These are phyloP conservation scores for Tenthredo amoena DNA, from an alignment of 2,888 invertebrate species.

Conservation along the genomic window DNA sequence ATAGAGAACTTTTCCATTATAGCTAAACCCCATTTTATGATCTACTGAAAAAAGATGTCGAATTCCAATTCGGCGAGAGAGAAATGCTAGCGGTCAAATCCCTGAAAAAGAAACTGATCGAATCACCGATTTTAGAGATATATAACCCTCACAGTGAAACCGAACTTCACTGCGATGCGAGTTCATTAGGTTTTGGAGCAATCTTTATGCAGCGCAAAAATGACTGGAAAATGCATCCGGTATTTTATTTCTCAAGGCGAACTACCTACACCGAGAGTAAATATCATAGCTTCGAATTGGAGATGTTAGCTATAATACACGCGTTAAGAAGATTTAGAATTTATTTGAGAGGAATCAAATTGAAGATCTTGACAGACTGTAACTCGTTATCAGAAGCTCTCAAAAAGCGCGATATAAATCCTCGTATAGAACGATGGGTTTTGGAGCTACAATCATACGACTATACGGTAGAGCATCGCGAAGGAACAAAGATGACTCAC, in stretches of 20 bases:
- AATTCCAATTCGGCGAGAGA: constrained; percentile 56
- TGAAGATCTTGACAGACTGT: constrained; percentile 68
- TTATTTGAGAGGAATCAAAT: constrained; percentile 63
- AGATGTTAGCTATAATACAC: constrained; percentile 66
- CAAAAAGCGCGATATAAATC: constrained; percentile 66
- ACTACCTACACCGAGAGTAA: constrained; percentile 62
- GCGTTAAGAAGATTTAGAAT: constrained; percentile 65
- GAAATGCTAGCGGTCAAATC: constrained; percentile 55
- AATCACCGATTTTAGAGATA: constrained; percentile 57
- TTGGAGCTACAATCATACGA: constrained; percentile 55
- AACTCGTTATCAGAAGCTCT: constrained; percentile 64
- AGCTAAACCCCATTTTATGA: constrained; percentile 60
- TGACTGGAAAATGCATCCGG: constrained; percentile 54
- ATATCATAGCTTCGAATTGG: constrained; percentile 67
- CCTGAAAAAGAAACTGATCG: constrained; percentile 51
- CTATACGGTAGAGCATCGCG: constrained; percentile 57
- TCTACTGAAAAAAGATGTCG: constrained; percentile 54
- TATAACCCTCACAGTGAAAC: constrained; percentile 58
- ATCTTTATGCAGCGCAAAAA: constrained; percentile 60
- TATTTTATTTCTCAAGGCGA: constrained; percentile 63
- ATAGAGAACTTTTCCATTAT: constrained; percentile 57
- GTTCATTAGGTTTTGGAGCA: constrained; percentile 57
- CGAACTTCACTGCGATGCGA: constrained; percentile 64
- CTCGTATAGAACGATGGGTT: constrained; percentile 67
- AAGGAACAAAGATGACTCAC: constrained; percentile 57